Conservation (phyloP, 2,797 vertebrate species). For the Menidia menidia region DNA sequence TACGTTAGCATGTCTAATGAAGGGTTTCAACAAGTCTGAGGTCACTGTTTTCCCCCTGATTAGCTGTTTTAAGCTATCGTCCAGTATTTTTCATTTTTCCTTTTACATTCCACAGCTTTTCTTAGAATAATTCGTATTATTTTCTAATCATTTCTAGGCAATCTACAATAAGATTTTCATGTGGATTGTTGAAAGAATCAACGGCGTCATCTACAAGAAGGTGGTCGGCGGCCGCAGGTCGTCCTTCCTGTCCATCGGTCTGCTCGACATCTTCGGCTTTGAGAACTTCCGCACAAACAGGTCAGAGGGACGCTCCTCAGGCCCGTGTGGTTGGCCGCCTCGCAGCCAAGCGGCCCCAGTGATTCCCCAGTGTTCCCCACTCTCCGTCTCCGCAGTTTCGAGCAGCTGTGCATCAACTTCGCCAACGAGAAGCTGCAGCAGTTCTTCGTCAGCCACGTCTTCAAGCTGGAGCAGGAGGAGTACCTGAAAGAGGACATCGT, state of each 20-base stretch:
- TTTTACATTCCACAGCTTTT: background rate
- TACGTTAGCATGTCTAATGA: background rate
- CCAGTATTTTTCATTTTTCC: too few species aligned
- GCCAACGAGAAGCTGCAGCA: slow-evolving; percentile 97
- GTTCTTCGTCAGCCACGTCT: slow-evolving; percentile 92
- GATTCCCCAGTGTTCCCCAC: background rate
- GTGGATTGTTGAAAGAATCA: slow-evolving; percentile 94
- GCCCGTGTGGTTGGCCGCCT: fast-evolving
- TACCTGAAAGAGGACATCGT: slow-evolving; percentile 86
- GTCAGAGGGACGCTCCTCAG: slow-evolving; percentile 63
- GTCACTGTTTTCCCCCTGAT: slow-evolving; percentile 10
- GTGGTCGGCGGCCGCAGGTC: slow-evolving; percentile 60
- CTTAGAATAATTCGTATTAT: background rate
- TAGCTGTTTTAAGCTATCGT: background rate
- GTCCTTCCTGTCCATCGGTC: slow-evolving; percentile 84
- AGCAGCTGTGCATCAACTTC: slow-evolving; percentile 97
- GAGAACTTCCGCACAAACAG: slow-evolving; percentile 95
- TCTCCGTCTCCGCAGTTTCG: slow-evolving; percentile 84
- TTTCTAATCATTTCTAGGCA: slow-evolving; percentile 75
- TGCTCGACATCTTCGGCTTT: slow-evolving; percentile 97
- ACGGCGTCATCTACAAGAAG: slow-evolving; percentile 84
- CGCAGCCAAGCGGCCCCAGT: too few species aligned
- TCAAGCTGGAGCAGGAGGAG: slow-evolving; percentile 93
- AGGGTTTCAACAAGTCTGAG: background rate
- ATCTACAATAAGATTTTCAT: slow-evolving; percentile 93